Conservation (phyloP, 2,113 vertebrate species). For the Dipodomys merriami region DNA sequence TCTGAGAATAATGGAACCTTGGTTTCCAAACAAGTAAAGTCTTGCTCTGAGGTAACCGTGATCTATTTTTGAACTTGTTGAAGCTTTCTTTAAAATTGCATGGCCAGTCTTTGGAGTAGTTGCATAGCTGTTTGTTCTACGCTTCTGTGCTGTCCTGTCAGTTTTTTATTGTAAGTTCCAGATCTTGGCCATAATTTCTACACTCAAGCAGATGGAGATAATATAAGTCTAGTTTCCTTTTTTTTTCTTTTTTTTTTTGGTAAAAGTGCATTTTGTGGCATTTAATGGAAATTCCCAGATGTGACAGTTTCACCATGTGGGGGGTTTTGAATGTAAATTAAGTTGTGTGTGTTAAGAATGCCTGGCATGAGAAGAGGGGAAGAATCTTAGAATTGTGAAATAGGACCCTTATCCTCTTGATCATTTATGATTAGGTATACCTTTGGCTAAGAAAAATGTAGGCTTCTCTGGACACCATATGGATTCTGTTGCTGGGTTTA, state of each 20-base stretch:
- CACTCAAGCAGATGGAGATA: conserved; percentile 72
- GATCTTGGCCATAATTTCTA: conserved; percentile 74
- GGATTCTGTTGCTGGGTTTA: conserved; percentile 46
- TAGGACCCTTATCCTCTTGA: background rate
- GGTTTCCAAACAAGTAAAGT: conserved; percentile 83
- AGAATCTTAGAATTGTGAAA: conserved; percentile 47
- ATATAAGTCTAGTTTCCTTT: conserved; percentile 67
- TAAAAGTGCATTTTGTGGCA: background rate
- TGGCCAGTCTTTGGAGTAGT: background rate
- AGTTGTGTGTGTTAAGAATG: conserved; percentile 9
- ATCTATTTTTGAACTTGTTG: conserved; percentile 13
- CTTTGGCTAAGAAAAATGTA: conserved; percentile 20
- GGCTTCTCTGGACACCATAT: conserved; percentile 7
- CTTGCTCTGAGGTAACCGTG: conserved; percentile 82
- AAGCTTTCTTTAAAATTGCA: background rate
- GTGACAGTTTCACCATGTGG: conserved; percentile 1
- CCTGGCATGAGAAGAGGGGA: conserved; percentile 31
- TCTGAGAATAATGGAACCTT: conserved; percentile 77
- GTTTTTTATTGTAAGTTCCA: conserved; percentile 12
- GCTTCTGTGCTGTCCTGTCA: conserved; percentile 5
- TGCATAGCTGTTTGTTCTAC: background rate
- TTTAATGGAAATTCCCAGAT: conserved; percentile 54
- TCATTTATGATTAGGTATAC: conserved; percentile 9
- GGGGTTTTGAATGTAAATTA: conserved; percentile 58
- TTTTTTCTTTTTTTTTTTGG: conserved; percentile 21